These are phyloP conservation scores for Ptychoptera albimana DNA, from an alignment of 2,888 invertebrate genomes.

Conservation along the genomic window DNA sequence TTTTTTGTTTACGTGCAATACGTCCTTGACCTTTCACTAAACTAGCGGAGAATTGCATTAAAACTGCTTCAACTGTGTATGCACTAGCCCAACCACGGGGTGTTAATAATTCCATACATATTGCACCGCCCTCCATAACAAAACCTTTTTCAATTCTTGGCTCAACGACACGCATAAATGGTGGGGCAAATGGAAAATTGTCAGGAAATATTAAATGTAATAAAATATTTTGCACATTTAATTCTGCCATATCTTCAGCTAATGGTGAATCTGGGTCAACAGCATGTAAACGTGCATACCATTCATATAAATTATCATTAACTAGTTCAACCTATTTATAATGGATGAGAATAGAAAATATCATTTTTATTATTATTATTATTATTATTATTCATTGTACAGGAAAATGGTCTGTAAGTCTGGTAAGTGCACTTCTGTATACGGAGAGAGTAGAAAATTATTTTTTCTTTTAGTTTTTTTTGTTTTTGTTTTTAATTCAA, in stretches of 20 bases:
- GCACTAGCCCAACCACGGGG: constrained; percentile 80
- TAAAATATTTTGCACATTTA: constrained; percentile 56
- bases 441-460: too few relatives aligned
- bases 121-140: constrained; percentile 82
- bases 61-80: constrained; percentile 72
- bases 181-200: constrained; percentile 79
- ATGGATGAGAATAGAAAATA: not conserved
- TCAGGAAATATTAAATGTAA: constrained; percentile 72
- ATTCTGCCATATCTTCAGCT: constrained; percentile 63
- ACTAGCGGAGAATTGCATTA: constrained; percentile 80
- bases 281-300: constrained; percentile 68
- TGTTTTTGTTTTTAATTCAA: too few relatives aligned
- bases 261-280: constrained; percentile 74
- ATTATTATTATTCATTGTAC: too few relatives aligned
- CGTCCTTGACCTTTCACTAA: constrained; percentile 78
- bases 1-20: constrained; percentile 61
- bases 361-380: too few relatives aligned
- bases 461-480: too few relatives aligned
- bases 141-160: constrained; percentile 70
- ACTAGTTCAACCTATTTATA: constrained; percentile 51
- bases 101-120: constrained; percentile 76
- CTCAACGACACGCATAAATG: constrained; percentile 68
- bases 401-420: not conserved
- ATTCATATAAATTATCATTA: constrained; percentile 75
- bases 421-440: too few relatives aligned